Percentiles rank a stretch among this genome's conserved stretches.
phyloP scores from a whole-genome alignment of 2,113 vertebrate species.

The Halichoerus grypus region DNA sequence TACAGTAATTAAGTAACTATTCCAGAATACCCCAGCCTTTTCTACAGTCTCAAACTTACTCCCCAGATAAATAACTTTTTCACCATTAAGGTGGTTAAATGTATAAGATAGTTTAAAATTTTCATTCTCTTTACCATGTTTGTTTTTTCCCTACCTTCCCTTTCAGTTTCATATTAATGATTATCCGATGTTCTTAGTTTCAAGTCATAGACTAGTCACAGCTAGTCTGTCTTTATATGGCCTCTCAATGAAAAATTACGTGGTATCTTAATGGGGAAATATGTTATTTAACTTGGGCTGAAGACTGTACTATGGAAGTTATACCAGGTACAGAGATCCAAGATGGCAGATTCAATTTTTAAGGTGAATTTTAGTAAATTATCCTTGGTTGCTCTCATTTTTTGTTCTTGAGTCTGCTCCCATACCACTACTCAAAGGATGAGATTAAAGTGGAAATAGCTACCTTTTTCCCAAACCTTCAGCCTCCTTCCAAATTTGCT shows the following conservation, averaged over 20 bases:
- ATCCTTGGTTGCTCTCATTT: slow-evolving; percentile 89
- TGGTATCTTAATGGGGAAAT: slow-evolving; percentile 91
- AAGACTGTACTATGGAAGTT: slow-evolving; percentile 92
- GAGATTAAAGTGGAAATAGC: slow-evolving; percentile 75
- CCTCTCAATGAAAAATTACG: slow-evolving; percentile 84
- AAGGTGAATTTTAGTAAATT: slow-evolving; percentile 90
- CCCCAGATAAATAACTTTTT: slow-evolving; percentile 46
- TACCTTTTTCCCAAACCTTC: slow-evolving; percentile 77
- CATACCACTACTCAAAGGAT: slow-evolving; percentile 79
- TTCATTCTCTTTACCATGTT: slow-evolving; percentile 63
- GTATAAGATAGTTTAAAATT: slow-evolving; percentile 70
- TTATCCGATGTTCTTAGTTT: slow-evolving; percentile 84
- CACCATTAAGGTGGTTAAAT: slow-evolving; percentile 79
- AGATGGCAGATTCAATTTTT: slow-evolving; percentile 89
- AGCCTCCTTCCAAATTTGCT: slow-evolving; percentile 82
- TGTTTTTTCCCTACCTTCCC: slow-evolving; percentile 74
- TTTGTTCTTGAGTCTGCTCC: slow-evolving; percentile 87
- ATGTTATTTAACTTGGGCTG: slow-evolving; percentile 92
- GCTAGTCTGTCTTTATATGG: slow-evolving; percentile 86
- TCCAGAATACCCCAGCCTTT: slow-evolving; percentile 52
- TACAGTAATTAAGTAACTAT: slow-evolving; percentile 88
- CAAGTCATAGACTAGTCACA: slow-evolving; percentile 83
- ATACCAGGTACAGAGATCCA: slow-evolving; percentile 91
- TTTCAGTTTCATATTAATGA: slow-evolving; percentile 73
- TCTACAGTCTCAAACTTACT: background rate